These are phyloP conservation scores for Malacosoma neustria DNA, from an alignment of 2,888 invertebrate genomes.

Conservation along the genomic window DNA sequence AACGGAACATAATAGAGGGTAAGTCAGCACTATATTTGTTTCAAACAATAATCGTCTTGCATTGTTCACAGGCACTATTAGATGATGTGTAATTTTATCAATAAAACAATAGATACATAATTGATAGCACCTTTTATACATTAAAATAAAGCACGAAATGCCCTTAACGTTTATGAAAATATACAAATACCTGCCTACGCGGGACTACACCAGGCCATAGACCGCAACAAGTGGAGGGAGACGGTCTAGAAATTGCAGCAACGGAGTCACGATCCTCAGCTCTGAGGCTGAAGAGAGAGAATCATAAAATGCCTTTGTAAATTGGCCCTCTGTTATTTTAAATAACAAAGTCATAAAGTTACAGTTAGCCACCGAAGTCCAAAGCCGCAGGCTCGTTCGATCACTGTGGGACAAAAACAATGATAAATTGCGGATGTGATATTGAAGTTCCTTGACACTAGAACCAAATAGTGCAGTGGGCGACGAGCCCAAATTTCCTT, in stretches of 20 bases:
- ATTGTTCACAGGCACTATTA: background rate
- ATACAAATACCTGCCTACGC: too few species aligned
- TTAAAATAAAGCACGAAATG: background rate
- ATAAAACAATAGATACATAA: background rate
- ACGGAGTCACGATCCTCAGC: too few species aligned
- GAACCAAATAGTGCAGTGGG: slow-evolving; percentile 28
- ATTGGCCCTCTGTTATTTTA: background rate
- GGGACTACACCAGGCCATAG: too few species aligned
- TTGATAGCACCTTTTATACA: background rate
- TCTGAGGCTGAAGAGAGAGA: too few species aligned
- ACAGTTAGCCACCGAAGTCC: slow-evolving; percentile 37
- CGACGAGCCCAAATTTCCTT: slow-evolving; percentile 17
- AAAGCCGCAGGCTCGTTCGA: slow-evolving; percentile 32
- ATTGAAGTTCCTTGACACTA: slow-evolving; percentile 45
- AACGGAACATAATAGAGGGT: background rate
- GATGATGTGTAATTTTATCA: background rate
- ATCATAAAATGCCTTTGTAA: background rate
- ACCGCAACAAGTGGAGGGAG: too few species aligned
- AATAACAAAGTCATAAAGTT: slow-evolving; percentile 21
- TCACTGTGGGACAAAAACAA: slow-evolving; percentile 47
- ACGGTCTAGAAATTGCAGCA: too few species aligned
- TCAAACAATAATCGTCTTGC: background rate
- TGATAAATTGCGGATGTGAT: slow-evolving; percentile 51
- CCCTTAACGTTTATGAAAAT: background rate
- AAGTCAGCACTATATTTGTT: background rate